Evolutionary conservation across 2,888 invertebrate species (phyloP), one percentile per base, ranked within the genome.

Genomic region (Chloroclysta siterata): DNA sequence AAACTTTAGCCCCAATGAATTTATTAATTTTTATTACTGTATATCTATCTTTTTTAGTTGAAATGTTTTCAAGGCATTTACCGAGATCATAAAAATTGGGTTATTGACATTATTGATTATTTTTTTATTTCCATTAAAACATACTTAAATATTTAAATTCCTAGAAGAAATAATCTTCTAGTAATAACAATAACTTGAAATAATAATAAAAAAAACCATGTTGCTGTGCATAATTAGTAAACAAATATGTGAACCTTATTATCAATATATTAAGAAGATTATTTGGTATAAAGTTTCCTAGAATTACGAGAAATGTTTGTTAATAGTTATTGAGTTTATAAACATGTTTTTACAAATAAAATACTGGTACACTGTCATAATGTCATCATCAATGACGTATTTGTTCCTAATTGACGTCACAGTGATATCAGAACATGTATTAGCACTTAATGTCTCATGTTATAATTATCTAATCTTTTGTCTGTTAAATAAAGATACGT

Each of bases 261-360:
- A 8, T 6, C 33, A 33, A 1, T 5, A 5, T 33, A 33, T 2
- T n/a, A n/a, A n/a, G n/a, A n/a, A 22, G 22, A n/a, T n/a, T n/a
- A 47, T 33, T 44, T 42, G 36, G 59, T 39, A 11, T 47, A 5
- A 13, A n/a, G 22, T 6, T 15, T 53, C 17, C 39, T 41, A 53
- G 53, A 22, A 51, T 17, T 8, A 33, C 47, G n/a, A 29, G 28
- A 48, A 42, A 39, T 44, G 15, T 53, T 48, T 60, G 42, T 36
- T 42, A 11, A 14, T 14, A 48, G 39, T 56, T 60, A 53, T 46
- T 28, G 15, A 14, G 10, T 29, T 46, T 29, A 48, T 53, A 60
- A 60, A 60, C 47, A 53, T 53, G 53, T 53, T 60, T 60, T 48
- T 28, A 48, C 36, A 58, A 22, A 44, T 22, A 13, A 53, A 15